A percentile compares a stretch with the other conserved stretches of the same genome.
Conservation (phyloP, 2,797 vertebrate species). For the Fringilla coelebs region DNA sequence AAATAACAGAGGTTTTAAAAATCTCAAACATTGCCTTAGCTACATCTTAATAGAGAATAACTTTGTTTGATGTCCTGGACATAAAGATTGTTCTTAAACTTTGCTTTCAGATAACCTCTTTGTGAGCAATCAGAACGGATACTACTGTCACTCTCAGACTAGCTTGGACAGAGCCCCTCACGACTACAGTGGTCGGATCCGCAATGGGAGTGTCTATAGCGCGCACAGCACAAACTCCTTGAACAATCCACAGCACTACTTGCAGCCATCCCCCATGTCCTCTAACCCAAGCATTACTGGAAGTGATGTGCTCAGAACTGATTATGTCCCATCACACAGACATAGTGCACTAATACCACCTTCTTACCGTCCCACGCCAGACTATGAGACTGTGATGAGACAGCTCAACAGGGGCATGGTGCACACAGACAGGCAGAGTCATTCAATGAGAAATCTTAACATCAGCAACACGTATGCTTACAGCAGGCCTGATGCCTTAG, state of each 20-base stretch:
- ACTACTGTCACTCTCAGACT: slow-evolving; percentile 96
- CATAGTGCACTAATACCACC: slow-evolving; percentile 95
- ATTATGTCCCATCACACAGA: slow-evolving; percentile 90
- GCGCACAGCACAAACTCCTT: slow-evolving; percentile 96
- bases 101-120: slow-evolving; percentile 90
- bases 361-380: slow-evolving; percentile 94
- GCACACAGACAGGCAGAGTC: slow-evolving; percentile 87
- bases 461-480: slow-evolving; percentile 93
- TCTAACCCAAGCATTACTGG: slow-evolving; percentile 96
- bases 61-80: background rate
- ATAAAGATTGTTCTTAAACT: slow-evolving; percentile 27
- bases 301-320: slow-evolving; percentile 89
- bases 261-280: slow-evolving; percentile 96
- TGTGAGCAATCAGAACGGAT: slow-evolving; percentile 93
- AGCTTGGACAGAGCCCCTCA: slow-evolving; percentile 90
- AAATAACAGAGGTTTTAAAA: background rate
- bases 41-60: background rate
- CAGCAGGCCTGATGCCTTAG: slow-evolving; percentile 91
- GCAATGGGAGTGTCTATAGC: slow-evolving; percentile 96
- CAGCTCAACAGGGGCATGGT: slow-evolving; percentile 87
- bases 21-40: background rate
- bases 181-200: slow-evolving; percentile 87
- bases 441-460: slow-evolving; percentile 94
- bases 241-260: slow-evolving; percentile 91
- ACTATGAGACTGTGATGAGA: slow-evolving; percentile 97